Evolutionary conservation across 1,140 invertebrate species (phyloP), one percentile per base, ranked within the genome.

Genomic region (Trialeurodes vaporariorum): DNA sequence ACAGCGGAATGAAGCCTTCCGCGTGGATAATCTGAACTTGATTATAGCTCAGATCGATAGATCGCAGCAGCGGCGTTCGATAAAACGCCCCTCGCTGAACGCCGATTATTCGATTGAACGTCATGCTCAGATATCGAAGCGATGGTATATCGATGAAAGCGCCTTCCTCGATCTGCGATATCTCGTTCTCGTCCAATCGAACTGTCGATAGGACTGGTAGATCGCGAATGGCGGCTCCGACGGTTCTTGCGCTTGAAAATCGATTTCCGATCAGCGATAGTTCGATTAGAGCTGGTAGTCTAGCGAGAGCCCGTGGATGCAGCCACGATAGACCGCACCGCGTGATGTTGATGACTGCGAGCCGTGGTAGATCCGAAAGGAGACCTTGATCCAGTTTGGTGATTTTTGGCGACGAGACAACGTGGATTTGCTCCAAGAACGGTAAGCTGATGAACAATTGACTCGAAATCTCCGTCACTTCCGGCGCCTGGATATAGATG

Each of bases 101-200:
- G 11, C 49, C 64, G 61, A 40, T 58, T 21, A 94, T 91, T 27
- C 83, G 79, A 75, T 93, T 93, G 67, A 84, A 82, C 1, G 87
- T 85, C 11, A 94, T 73, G 68, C 85, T 84, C 26, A 94, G 67
- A 66, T 84, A 84, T 63, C 84, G 83, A 12, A 93, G 78, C 69
- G 84, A 83, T 0, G 87, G 83, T 63, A 92, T 79, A 76, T 93
- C 90, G 0, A 91, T 87, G 76, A 94, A 93, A 0, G 88, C 86
- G 0, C 84, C 88, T 77, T 92, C 90, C 34, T 81, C 81, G 1
- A 94, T 77, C 68, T 83, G 82, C 61, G 84, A 84, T 11, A 93
- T 87, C 26, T 81, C 77, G 73, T 93, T 93, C 58, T 82, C 74
- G 73, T 88, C 87, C 2, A 93, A 73, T 68, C 85, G 83, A 23